Conservation (phyloP, 2,888 invertebrate genomes). For the Drosophila peninsularis region DNA sequence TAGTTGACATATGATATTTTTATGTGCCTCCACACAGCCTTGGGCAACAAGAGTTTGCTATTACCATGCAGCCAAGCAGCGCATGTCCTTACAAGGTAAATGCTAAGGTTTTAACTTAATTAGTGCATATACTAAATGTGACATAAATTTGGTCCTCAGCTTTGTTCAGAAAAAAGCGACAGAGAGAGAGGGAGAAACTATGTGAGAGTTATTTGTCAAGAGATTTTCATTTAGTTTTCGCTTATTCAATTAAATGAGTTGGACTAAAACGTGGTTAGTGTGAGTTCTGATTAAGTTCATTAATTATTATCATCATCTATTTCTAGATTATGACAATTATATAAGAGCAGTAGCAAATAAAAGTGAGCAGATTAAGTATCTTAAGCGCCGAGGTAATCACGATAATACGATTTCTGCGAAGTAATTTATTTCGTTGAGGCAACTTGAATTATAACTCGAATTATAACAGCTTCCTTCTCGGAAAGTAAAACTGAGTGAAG, state of each 20-base stretch:
- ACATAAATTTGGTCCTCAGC: slow-evolving; percentile 37
- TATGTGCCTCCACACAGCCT: slow-evolving; percentile 57
- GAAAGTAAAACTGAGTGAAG: not conserved
- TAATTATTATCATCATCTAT: no score
- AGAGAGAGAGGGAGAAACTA: slow-evolving; percentile 16
- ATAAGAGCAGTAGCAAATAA: slow-evolving; percentile 1
- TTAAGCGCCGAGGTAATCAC: not conserved
- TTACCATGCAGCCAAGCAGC: slow-evolving; percentile 54
- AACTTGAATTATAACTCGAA: slow-evolving; percentile 6
- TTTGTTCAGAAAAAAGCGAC: slow-evolving; percentile 6
- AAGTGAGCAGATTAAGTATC: not conserved
- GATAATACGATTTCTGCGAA: slow-evolving; percentile 10
- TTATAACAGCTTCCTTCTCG: not conserved
- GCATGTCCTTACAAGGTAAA: slow-evolving; percentile 64
- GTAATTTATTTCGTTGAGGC: slow-evolving; percentile 4
- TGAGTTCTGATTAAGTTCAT: not conserved
- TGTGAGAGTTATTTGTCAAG: slow-evolving; percentile 24
- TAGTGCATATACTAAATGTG: slow-evolving; percentile 65
- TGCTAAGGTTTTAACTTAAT: slow-evolving; percentile 77
- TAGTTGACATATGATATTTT: slow-evolving; percentile 79
- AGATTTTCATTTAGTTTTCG: not conserved
- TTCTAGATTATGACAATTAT: not conserved
- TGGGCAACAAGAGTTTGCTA: slow-evolving; percentile 68
- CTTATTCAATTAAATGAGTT: not conserved
- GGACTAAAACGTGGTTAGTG: not conserved